These are phyloP conservation scores for Drosophila maculinotata DNA, from an alignment of 2,888 invertebrate genomes.

Conservation along the genomic window DNA sequence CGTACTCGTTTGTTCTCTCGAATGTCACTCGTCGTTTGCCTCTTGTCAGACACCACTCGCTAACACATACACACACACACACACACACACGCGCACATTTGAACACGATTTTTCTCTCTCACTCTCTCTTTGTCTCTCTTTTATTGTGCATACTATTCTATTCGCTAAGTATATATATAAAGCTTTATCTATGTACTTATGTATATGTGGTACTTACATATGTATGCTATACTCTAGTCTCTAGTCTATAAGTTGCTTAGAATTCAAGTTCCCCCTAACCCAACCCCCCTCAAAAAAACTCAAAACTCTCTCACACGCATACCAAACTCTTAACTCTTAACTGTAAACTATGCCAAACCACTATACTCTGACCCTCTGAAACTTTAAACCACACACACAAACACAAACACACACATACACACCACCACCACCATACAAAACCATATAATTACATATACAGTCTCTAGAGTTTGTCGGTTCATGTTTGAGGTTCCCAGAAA, in stretches of 20 bases:
- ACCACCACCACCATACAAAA: constrained; percentile 9
- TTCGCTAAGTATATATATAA: constrained; percentile 47
- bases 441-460: constrained; percentile 29
- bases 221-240: constrained; percentile 29
- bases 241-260: constrained; percentile 63
- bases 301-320: constrained; percentile 14
- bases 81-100: constrained; percentile 25
- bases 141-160: constrained; percentile 40
- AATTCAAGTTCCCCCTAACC: constrained; percentile 19
- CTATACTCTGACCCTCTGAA: constrained; percentile 40
- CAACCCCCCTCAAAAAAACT: constrained; percentile 8
- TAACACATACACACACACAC: constrained; percentile 9
- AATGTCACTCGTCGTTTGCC: constrained; percentile 39
- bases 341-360: constrained; percentile 49
- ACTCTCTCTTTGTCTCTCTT: constrained; percentile 4
- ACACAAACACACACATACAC: constrained; percentile 20
- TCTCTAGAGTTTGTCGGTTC: constrained; percentile 51
- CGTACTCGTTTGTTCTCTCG: constrained; percentile 25
- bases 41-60: constrained; percentile 9
- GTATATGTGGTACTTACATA: constrained; percentile 38
- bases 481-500: constrained; percentile 39
- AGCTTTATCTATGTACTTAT: constrained; percentile 33
- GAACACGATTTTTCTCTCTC: constrained; percentile 20
- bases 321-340: constrained; percentile 37
- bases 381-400: constrained; percentile 20